These are phyloP conservation scores for Cairina moschata DNA, from an alignment of 2,113 vertebrate species.

Conservation along the genomic window DNA sequence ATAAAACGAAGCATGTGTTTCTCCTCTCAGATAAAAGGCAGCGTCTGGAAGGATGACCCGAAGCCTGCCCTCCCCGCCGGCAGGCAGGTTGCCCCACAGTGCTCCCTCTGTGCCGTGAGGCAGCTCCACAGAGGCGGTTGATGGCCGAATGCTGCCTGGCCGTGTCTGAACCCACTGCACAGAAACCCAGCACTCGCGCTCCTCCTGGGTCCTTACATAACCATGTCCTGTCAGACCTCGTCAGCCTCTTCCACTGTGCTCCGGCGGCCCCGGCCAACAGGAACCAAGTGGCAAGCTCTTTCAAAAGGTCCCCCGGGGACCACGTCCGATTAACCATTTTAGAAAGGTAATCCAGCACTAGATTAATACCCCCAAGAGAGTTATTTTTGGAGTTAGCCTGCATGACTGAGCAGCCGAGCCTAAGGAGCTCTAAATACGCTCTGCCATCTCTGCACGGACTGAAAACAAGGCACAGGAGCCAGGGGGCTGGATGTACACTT, in stretches of 20 bases:
- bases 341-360: slow-evolving; percentile 30
- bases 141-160: neutral
- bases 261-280: neutral
- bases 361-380: slow-evolving; percentile 19
- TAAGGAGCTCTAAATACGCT: slow-evolving; percentile 2
- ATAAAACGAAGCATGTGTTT: neutral
- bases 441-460: neutral
- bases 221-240: slow-evolving; percentile 12
- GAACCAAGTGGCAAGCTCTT: slow-evolving; percentile 30
- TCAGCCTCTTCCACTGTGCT: neutral
- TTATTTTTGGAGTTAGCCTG: slow-evolving; percentile 42
- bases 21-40: neutral
- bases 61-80: accelerated
- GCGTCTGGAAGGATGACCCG: neutral
- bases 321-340: slow-evolving; percentile 2
- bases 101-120: neutral
- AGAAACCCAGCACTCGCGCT: neutral
- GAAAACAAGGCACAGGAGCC: neutral
- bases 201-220: neutral
- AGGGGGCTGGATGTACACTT: neutral
- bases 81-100: neutral
- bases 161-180: neutral
- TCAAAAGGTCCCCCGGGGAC: neutral
- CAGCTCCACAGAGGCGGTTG: no score
- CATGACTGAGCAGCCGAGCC: neutral